Percentiles rank a stretch among this genome's conserved stretches.
Evolutionary conservation across 2,797 vertebrate genomes (phyloP).

Genomic region (Darevskia nairensis): DNA sequence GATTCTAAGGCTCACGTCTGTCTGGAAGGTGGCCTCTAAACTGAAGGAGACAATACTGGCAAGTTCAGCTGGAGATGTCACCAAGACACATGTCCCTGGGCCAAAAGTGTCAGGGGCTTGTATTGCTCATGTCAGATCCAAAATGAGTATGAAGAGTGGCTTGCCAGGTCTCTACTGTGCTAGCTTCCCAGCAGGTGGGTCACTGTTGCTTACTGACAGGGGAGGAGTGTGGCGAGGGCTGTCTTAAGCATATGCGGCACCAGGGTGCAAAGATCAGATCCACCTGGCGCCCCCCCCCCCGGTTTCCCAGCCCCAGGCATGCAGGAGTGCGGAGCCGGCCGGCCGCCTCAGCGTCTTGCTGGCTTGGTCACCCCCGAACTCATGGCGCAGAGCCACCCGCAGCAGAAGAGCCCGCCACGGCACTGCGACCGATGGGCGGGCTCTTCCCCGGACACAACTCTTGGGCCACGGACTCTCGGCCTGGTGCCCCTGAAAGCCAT

Average conservation of each 20-base stretch:
- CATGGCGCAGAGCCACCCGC: fast-evolving
- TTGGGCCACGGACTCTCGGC: too few relatives aligned
- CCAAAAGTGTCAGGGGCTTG: background rate
- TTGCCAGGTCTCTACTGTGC: background rate
- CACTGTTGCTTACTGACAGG: background rate
- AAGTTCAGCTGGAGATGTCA: background rate
- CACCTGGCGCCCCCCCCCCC: fast-evolving
- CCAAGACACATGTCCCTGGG: background rate
- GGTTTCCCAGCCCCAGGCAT: too few relatives aligned
- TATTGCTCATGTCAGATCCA: background rate
- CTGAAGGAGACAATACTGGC: background rate
- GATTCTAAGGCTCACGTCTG: background rate
- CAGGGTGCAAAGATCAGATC: too few relatives aligned
- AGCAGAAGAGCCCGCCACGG: too few relatives aligned
- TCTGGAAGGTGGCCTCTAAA: background rate
- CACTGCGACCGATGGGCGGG: fast-evolving
- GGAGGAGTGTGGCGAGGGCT: background rate
- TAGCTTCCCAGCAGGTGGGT: too few relatives aligned
- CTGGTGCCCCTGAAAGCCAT: too few relatives aligned
- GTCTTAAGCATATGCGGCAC: too few relatives aligned
- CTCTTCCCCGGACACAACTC: too few relatives aligned
- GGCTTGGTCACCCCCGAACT: too few relatives aligned
- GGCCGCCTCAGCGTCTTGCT: fast-evolving
- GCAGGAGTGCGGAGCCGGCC: too few relatives aligned
- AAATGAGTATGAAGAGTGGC: background rate